A percentile compares a stretch with the other conserved stretches of the same genome.
phyloP scores from a whole-genome alignment of 2,888 invertebrate species.

The Tryphoninae sp. region DNA sequence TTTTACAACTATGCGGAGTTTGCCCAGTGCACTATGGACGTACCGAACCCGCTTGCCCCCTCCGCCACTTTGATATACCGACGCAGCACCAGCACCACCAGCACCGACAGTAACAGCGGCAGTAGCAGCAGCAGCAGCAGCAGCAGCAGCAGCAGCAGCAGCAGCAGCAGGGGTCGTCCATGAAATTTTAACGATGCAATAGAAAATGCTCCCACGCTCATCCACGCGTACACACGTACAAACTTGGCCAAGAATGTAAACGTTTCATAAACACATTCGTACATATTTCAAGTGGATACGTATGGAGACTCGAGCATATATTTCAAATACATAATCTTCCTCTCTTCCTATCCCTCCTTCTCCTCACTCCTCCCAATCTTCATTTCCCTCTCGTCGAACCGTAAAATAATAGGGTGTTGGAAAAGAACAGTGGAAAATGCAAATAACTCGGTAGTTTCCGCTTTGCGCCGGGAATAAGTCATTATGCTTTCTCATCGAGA shows the following conservation, averaged over 20 bases:
- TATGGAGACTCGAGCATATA: neutral
- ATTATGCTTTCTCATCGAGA: too few species aligned
- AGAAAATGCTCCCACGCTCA: slow-evolving; percentile 38
- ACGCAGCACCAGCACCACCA: neutral
- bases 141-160: slow-evolving; percentile 24
- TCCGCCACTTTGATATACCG: neutral
- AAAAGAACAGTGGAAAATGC: too few species aligned
- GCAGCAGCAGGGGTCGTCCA: slow-evolving; percentile 35
- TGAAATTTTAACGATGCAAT: slow-evolving; percentile 50
- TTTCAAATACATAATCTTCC: neutral
- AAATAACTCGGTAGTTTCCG: too few species aligned
- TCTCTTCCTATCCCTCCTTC: too few species aligned
- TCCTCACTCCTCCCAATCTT: too few species aligned
- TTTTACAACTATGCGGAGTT: slow-evolving; percentile 17
- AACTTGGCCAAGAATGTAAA: neutral
- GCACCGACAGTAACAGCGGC: slow-evolving; percentile 18
- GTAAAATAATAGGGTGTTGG: too few species aligned
- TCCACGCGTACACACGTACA: slow-evolving; percentile 13
- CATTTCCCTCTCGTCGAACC: too few species aligned
- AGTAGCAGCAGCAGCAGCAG: neutral
- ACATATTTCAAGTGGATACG: neutral
- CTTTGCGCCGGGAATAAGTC: too few species aligned
- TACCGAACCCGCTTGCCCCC: slow-evolving; percentile 17
- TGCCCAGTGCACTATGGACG: slow-evolving; percentile 8
- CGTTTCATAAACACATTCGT: neutral